Evolutionary conservation across 2,113 vertebrate genomes (phyloP).

Genomic region (Cynopterus brachyotis): DNA sequence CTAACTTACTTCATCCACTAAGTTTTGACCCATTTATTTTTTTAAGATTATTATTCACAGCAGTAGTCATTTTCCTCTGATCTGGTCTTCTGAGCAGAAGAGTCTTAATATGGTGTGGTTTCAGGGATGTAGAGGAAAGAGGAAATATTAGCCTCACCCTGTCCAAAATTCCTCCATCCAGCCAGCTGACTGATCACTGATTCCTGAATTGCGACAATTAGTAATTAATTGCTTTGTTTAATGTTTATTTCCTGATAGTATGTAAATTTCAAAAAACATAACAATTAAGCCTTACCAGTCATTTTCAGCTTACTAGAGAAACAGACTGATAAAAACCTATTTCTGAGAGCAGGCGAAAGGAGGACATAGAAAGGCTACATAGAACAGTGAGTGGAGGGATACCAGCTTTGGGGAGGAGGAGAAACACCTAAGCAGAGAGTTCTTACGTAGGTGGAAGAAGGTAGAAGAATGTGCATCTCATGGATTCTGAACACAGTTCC

Average conservation of each 20-base stretch:
- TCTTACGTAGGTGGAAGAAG: neutral
- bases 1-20: neutral
- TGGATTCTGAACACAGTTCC: neutral
- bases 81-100: neutral
- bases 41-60: neutral
- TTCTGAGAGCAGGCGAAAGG: neutral
- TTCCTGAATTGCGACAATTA: neutral
- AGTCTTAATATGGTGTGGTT: neutral
- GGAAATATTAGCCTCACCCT: neutral
- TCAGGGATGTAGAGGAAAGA: neutral
- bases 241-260: neutral
- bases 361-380: neutral
- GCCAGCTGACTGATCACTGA: neutral
- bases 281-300: neutral
- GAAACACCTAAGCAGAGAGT: neutral
- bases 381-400: neutral
- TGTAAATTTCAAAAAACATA: slow-evolving; percentile 34
- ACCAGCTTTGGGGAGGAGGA: neutral
- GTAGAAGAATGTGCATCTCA: neutral
- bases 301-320: slow-evolving; percentile 7
- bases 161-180: neutral
- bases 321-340: neutral
- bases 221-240: neutral
- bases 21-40: neutral
- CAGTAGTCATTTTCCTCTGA: neutral